phyloP scores from a whole-genome alignment of 1,140 invertebrate genomes.

The Campodea augens region DNA sequence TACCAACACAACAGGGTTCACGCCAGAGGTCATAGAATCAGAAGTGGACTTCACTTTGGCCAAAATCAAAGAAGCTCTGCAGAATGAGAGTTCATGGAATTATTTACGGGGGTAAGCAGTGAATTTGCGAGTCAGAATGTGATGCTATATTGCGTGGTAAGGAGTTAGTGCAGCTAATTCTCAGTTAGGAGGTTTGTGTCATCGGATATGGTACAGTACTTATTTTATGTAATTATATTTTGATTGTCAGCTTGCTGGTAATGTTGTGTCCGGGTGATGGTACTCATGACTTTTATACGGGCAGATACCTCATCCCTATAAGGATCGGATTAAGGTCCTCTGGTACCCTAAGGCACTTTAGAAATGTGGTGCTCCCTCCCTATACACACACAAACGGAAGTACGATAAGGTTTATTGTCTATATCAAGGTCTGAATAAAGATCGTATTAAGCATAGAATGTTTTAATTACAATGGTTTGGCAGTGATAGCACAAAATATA shows the following conservation, averaged over 20 bases:
- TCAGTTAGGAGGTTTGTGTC: not conserved
- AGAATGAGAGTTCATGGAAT: slow-evolving; percentile 98
- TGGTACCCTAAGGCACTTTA: no score
- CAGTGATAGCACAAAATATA: no score
- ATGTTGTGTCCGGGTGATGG: not conserved
- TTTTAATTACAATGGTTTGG: no score
- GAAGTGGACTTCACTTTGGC: slow-evolving; percentile 61
- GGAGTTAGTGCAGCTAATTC: slow-evolving; percentile 2
- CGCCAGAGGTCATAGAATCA: slow-evolving; percentile 44
- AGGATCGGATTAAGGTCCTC: no score
- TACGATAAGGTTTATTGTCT: no score
- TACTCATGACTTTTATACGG: not conserved
- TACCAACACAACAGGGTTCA: slow-evolving; percentile 54
- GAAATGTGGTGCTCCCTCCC: no score
- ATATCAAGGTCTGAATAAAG: no score
- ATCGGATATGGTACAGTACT: not conserved
- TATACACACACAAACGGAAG: no score
- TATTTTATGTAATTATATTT: slow-evolving; percentile 4
- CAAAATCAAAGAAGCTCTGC: slow-evolving; percentile 59
- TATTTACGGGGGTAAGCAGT: slow-evolving; percentile 66
- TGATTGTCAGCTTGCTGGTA: slow-evolving; percentile 10
- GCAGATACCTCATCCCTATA: no score
- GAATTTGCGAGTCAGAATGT: slow-evolving; percentile 11
- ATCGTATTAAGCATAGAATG: no score
- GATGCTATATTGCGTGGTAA: slow-evolving; percentile 10